Evolutionary conservation across 2,113 vertebrate genomes (phyloP).

Genomic region (Sceloporus undulatus): DNA sequence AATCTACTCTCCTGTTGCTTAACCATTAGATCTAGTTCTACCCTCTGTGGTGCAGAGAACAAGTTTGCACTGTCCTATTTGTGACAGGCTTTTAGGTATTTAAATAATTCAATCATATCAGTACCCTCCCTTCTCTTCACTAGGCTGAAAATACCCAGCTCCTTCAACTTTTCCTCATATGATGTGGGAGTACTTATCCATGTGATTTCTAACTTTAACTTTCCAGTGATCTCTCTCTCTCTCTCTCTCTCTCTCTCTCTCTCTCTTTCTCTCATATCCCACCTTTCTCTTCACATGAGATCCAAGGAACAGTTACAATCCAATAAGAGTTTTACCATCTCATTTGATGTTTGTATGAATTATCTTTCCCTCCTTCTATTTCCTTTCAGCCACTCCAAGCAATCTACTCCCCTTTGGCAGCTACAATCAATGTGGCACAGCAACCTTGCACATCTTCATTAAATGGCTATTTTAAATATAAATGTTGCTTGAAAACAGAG

Average conservation of each 20-base stretch:
- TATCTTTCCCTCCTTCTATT: neutral
- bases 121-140: no score
- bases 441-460: neutral
- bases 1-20: no score
- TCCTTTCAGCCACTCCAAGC: neutral
- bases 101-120: no score
- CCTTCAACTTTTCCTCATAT: no score
- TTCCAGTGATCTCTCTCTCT: neutral
- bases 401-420: neutral
- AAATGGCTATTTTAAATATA: neutral
- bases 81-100: no score
- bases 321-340: neutral
- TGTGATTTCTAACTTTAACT: neutral
- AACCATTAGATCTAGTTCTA: no score
- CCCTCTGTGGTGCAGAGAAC: no score
- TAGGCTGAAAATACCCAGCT: no score
- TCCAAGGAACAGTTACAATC: neutral
- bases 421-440: neutral
- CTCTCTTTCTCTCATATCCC: no score
- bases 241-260: no score
- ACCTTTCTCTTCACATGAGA: no score
- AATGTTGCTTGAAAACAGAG: neutral
- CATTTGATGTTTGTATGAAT: neutral
- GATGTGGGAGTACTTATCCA: neutral
- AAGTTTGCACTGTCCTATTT: no score